phyloP scores from a whole-genome alignment of 2,797 vertebrate species.

The Phoeniculus purpureus region DNA sequence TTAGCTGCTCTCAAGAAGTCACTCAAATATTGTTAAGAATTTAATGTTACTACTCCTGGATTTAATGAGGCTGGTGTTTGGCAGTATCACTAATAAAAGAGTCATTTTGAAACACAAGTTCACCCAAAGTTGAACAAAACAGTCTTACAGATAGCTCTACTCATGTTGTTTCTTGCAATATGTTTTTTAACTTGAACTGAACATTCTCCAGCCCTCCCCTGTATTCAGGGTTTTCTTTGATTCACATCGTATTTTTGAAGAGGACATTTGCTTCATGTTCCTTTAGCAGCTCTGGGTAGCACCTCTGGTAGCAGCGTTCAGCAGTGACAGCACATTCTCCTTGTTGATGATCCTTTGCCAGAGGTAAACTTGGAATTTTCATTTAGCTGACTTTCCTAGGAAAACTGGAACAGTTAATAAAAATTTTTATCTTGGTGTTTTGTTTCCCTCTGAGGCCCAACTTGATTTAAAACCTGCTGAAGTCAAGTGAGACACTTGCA shows the following conservation, averaged over 20 bases:
- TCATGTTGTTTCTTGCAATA: background rate
- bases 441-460: background rate
- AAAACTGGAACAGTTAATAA: slow-evolving; percentile 20
- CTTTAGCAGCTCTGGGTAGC: background rate
- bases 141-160: background rate
- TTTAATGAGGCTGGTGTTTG: background rate
- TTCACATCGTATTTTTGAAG: background rate
- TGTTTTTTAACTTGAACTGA: background rate
- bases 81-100: background rate
- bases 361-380: background rate
- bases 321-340: background rate
- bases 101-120: background rate
- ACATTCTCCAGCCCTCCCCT: no score
- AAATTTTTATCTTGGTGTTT: slow-evolving; percentile 13
- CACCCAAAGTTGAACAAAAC: background rate
- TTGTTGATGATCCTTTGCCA: background rate
- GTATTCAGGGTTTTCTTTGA: background rate
- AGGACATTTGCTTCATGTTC: background rate
- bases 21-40: background rate
- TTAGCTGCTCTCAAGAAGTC: background rate
- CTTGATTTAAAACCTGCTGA: slow-evolving; percentile 56
- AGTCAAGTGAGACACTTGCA: background rate
- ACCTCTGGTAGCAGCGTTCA: background rate
- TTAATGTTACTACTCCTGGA: background rate
- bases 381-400: background rate